These are phyloP conservation scores for Monarcha castaneiventris DNA, from an alignment of 2,113 vertebrate species.

Conservation along the genomic window DNA sequence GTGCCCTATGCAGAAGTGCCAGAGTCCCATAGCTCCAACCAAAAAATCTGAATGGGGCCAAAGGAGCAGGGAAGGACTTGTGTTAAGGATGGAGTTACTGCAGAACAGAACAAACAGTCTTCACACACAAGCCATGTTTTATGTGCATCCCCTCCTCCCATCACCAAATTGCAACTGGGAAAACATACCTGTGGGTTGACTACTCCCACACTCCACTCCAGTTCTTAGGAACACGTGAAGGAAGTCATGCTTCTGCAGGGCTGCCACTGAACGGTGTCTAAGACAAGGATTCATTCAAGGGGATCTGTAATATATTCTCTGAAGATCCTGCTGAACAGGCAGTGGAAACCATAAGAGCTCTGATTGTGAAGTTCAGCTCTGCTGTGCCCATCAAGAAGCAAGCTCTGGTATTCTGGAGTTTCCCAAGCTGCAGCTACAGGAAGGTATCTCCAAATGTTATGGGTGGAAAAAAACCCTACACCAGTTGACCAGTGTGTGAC, in stretches of 20 bases:
- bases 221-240: background rate
- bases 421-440: background rate
- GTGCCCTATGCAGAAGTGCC: background rate
- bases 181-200: constrained; percentile 34
- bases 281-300: constrained; percentile 34
- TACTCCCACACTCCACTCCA: background rate
- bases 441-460: background rate
- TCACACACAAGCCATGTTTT: constrained; percentile 5
- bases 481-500: background rate
- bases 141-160: background rate
- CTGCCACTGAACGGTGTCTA: background rate
- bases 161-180: background rate
- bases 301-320: constrained; percentile 7
- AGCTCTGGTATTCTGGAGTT: background rate
- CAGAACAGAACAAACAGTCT: constrained; percentile 7
- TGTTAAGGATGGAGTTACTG: constrained; percentile 28
- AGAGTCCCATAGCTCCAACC: background rate
- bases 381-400: background rate
- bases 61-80: background rate
- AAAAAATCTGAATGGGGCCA: background rate
- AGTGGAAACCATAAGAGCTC: constrained; percentile 10
- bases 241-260: background rate
- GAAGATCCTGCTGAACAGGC: background rate
- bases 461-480: background rate
- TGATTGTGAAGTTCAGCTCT: background rate